Percentiles rank a stretch among this genome's conserved stretches.
Evolutionary conservation across 2,888 invertebrate species (phyloP).

Genomic region (Zeuzera pyrina): DNA sequence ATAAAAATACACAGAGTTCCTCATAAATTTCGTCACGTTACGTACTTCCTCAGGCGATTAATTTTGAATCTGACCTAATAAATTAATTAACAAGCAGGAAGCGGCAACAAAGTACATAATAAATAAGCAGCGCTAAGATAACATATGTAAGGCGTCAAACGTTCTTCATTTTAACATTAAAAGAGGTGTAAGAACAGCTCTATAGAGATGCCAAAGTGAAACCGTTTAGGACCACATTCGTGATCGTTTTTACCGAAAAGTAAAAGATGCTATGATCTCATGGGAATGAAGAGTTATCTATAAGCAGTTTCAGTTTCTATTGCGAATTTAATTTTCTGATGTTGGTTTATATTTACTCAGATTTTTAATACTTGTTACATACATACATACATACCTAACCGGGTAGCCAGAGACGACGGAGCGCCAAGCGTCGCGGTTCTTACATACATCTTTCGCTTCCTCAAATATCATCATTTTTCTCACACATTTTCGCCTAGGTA

Average conservation of each 20-base stretch:
- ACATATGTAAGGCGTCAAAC: conserved; percentile 43
- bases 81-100: conserved; percentile 59
- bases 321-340: no score
- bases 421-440: no score
- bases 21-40: conserved; percentile 38
- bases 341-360: no score
- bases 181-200: conserved; percentile 42
- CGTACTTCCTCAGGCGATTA: conserved; percentile 54
- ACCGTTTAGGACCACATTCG: conserved; percentile 53
- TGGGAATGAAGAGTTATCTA: conserved; percentile 60
- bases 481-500: no score
- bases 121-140: conserved; percentile 45
- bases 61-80: conserved; percentile 56
- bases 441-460: no score
- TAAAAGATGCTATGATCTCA: conserved; percentile 56
- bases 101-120: conserved; percentile 54
- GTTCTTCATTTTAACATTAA: conserved; percentile 31
- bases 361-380: no score
- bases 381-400: no score
- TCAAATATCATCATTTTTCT: no score
- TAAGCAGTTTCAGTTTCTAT: conserved; percentile 36
- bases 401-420: no score
- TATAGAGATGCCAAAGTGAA: conserved; percentile 33
- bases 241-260: conserved; percentile 45
- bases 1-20: conserved; percentile 17